Evolutionary conservation across 1,140 invertebrate species (phyloP).

Genomic region (Drosophila sucinea): DNA sequence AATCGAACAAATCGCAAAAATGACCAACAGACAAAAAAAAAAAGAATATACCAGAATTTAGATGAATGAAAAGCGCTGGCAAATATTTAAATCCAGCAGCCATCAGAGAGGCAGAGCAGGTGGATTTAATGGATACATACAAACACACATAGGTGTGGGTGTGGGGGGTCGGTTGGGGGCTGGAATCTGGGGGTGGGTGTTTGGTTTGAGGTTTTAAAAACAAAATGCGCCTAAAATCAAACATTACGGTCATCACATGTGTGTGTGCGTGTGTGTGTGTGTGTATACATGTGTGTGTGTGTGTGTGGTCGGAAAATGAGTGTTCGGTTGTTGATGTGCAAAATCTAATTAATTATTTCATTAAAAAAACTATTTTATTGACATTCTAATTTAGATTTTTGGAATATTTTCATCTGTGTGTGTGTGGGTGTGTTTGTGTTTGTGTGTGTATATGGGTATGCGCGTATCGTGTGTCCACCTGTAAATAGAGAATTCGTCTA

Average conservation of each 20-base stretch:
- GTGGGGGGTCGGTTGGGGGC: neutral
- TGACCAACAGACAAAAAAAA: conserved; percentile 32
- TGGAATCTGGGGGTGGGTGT: conserved; percentile 5
- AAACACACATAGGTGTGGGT: conserved; percentile 26
- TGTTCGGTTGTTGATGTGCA: conserved; percentile 73
- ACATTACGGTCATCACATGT: conserved; percentile 33
- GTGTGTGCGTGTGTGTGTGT: neutral
- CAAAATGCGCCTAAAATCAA: conserved; percentile 43
- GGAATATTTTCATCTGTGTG: conserved; percentile 42
- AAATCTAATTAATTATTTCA: conserved; percentile 82
- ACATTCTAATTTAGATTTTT: conserved; percentile 81
- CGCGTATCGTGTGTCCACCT: neutral
- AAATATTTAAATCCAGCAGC: conserved; percentile 11
- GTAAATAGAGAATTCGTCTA: conserved; percentile 9
- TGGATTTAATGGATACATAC: conserved; percentile 23
- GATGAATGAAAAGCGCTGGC: conserved; percentile 33
- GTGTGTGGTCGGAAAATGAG: conserved; percentile 46
- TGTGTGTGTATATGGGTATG: conserved; percentile 4
- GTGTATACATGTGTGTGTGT: no score
- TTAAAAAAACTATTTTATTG: conserved; percentile 76
- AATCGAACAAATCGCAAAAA: conserved; percentile 69
- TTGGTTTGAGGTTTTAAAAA: neutral
- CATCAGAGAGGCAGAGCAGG: neutral
- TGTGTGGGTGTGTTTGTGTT: conserved; percentile 25
- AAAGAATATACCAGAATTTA: conserved; percentile 41